These are phyloP conservation scores for Argynnis bischoffii DNA, from an alignment of 2,888 invertebrate species.

Conservation along the genomic window DNA sequence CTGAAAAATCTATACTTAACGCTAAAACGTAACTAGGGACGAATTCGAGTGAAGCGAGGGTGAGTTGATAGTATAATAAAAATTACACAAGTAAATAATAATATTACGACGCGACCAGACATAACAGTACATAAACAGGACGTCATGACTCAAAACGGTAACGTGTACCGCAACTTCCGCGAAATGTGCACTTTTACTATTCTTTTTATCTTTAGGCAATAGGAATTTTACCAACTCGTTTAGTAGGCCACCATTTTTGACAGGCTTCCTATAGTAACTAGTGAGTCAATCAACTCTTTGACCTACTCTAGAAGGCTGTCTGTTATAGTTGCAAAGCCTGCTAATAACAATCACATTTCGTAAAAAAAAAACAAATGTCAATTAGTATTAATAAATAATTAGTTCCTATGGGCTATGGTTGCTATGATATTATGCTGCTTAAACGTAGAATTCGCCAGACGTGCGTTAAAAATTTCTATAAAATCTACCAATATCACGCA, in stretches of 20 bases:
- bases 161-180: slow-evolving; percentile 58
- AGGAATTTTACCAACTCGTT: slow-evolving; percentile 52
- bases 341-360: too few species aligned
- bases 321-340: background rate
- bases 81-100: background rate
- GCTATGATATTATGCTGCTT: too few species aligned
- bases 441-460: too few species aligned
- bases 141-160: slow-evolving; percentile 48
- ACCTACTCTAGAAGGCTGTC: background rate
- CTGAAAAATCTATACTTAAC: too few species aligned
- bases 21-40: too few species aligned
- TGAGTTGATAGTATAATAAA: background rate
- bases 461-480: too few species aligned
- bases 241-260: slow-evolving; percentile 48
- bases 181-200: slow-evolving; percentile 51
- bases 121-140: slow-evolving; percentile 24
- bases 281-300: background rate
- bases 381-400: too few species aligned
- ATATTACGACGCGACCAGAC: slow-evolving; percentile 11
- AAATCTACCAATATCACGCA: too few species aligned
- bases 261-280: slow-evolving; percentile 1
- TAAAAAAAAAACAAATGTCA: too few species aligned
- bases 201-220: slow-evolving; percentile 50
- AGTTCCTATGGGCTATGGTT: too few species aligned
- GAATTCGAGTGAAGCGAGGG: too few species aligned